Conservation (phyloP, 1,140 invertebrate genomes). For the fruit fly (Drosophila melanogaster) region Release_6_plus_ISO1_MT NT_033779.5:6335001-6335500, state of each 20-base stretch:
- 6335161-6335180: slow-evolving; percentile 14
- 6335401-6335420: slow-evolving; percentile 87
- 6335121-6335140: slow-evolving; percentile 73
- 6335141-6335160: slow-evolving; percentile 49
- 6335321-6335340: slow-evolving; percentile 32
- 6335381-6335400: slow-evolving; percentile 85
- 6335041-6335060: slow-evolving; percentile 34
- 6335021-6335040: slow-evolving; percentile 86
- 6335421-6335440: slow-evolving; percentile 89
- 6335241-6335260: slow-evolving; percentile 62
- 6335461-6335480: slow-evolving; percentile 83
- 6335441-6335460: slow-evolving; percentile 86
- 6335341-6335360: slow-evolving; percentile 69
- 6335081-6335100: slow-evolving; percentile 90
- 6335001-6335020: slow-evolving; percentile 89
- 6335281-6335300: no score
- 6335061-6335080: slow-evolving; percentile 84
- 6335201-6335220: slow-evolving; percentile 64
- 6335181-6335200: slow-evolving; percentile 59
- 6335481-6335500: slow-evolving; percentile 77
- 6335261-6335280: not conserved
- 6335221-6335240: slow-evolving; percentile 73
- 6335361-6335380: slow-evolving; percentile 74
- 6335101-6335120: slow-evolving; percentile 89
- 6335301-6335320: slow-evolving; percentile 45